Base-by-base conservation (phyloP, 2,888 invertebrate genomes). In the Autographa pulchrina region DNA sequence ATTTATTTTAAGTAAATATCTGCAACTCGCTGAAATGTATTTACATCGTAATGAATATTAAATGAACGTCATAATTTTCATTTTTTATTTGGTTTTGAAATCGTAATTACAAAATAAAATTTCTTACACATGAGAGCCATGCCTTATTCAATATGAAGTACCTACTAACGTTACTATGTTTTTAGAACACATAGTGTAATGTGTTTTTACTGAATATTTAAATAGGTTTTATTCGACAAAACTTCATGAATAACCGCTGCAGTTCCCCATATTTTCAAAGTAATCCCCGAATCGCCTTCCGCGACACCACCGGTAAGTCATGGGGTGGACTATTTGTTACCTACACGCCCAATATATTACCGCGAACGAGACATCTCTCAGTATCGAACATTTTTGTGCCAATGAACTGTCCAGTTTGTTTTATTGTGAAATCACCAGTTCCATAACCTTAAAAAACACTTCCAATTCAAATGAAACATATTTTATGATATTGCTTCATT, bases 391-490 rank as follows among this genome's bases (percentile, higher is more conserved):
- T 60, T 80, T 75, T 77, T 65, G 35, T 62, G 59, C 63, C 41
- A 80, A 63, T 69, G 62, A 64, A 56, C 8, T 56, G 64, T 60
- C 54, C 38, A 63, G 61, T 77, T 72, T 74, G 72, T 69, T 74
- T 75, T 52, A 41, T 68, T 83, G 74, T 48, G 1, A 48, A 48
- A 48, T 48, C 16, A 16, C 11, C 38, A 38, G 38, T 38, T 38
- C 38, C 11, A 38, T 38, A 38, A 38, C 9, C 38, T 38, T 38
- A 1, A 11, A 9, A 38, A 9, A 11, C 11, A 11, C 1, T 38
- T 38, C 38, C 64, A 66, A 77, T 82, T 63, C 41, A 56, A 82
- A 82, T 82, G 77, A 68, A 77, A 25, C 25, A 25, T 25, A 25
- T 25, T 25, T 25, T 25, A 25, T 25, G 3, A 25, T 25, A 81